Evolutionary conservation across 2,797 vertebrate genomes (phyloP).

Genomic region (Clangula hyemalis): DNA sequence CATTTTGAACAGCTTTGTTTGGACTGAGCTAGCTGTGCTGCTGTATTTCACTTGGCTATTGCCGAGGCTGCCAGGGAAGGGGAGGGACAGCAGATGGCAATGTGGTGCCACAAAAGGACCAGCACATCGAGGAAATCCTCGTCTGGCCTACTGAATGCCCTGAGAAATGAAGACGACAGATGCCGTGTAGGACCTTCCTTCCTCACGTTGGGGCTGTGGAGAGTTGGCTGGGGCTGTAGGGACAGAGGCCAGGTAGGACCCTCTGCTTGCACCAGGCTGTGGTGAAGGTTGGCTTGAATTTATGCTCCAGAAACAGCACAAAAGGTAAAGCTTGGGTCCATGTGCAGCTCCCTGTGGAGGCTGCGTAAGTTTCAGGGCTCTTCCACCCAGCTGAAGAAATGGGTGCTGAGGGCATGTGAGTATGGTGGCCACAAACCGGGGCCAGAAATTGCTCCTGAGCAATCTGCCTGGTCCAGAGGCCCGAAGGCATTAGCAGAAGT

Average conservation of each 20-base stretch:
- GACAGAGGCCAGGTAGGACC: no score
- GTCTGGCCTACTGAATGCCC: not conserved
- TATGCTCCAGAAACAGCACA: rapidly evolving
- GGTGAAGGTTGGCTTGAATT: not conserved
- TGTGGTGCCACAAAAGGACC: slow-evolving; percentile 44
- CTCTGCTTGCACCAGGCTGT: not conserved
- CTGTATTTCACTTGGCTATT: not conserved
- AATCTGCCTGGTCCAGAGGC: not conserved
- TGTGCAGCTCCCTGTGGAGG: rapidly evolving
- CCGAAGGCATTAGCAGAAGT: no score
- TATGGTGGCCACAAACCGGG: rapidly evolving
- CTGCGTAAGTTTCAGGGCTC: not conserved
- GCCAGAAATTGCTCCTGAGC: not conserved
- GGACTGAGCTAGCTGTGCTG: not conserved
- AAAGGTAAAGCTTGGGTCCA: not conserved
- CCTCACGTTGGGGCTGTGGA: not conserved
- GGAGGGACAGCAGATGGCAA: slow-evolving; percentile 75
- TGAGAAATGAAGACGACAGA: not conserved
- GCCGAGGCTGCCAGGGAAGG: not conserved
- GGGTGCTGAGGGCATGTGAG: rapidly evolving
- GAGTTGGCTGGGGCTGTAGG: rapidly evolving
- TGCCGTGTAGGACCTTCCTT: not conserved
- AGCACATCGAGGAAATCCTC: not conserved
- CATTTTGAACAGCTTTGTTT: not conserved
- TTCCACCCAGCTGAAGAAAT: not conserved